phyloP scores from a whole-genome alignment of 2,888 invertebrate species.

The Sinhomidia bicolor region DNA sequence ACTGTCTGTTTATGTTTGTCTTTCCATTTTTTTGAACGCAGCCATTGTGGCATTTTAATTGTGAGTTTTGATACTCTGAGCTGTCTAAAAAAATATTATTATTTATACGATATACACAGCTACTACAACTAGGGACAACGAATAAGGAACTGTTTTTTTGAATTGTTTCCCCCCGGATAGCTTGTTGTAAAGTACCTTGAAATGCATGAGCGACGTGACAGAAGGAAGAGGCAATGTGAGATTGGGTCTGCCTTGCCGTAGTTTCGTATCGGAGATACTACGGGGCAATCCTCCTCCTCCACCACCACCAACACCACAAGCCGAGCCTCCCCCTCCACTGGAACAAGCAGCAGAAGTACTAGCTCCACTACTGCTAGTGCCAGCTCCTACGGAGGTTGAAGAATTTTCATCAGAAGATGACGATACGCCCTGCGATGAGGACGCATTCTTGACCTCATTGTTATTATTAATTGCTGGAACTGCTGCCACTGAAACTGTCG shows the following conservation, averaged over 20 bases:
- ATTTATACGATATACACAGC: background rate
- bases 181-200: slow-evolving; percentile 81
- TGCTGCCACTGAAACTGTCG: background rate
- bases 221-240: slow-evolving; percentile 82
- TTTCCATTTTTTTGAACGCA: background rate
- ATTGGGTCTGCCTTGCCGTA: slow-evolving; percentile 81
- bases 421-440: slow-evolving; percentile 55
- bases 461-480: slow-evolving; percentile 27
- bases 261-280: slow-evolving; percentile 81
- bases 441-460: slow-evolving; percentile 51
- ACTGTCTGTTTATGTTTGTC: background rate
- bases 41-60: background rate
- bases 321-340: slow-evolving; percentile 17
- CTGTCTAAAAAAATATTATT: no score
- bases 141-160: background rate
- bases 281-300: slow-evolving; percentile 81
- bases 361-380: background rate
- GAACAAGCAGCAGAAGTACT: background rate
- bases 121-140: background rate
- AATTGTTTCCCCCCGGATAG: slow-evolving; percentile 1
- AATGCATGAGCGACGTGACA: slow-evolving; percentile 82
- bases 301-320: background rate
- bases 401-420: slow-evolving; percentile 69
- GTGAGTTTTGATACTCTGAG: background rate
- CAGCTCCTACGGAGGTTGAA: slow-evolving; percentile 65